These are phyloP conservation scores for Hypselothyrea guttata DNA, from an alignment of 2,888 invertebrate species.

Conservation along the genomic window DNA sequence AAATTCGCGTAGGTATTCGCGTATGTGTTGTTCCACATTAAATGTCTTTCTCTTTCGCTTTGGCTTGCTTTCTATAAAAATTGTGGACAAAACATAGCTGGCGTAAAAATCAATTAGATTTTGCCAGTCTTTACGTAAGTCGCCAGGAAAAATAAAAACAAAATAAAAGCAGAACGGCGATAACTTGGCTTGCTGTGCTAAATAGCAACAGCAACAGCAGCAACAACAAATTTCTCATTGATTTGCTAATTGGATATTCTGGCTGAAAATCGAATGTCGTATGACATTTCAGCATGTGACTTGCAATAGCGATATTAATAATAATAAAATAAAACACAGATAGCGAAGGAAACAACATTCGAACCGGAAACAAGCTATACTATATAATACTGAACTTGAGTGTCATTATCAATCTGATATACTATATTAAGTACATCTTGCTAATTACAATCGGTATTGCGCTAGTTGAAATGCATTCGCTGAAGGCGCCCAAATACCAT, in stretches of 20 bases:
- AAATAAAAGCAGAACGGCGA: constrained; percentile 20
- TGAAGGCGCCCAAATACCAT: constrained; percentile 27
- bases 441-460: neutral
- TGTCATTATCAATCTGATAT: constrained; percentile 1
- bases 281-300: constrained; percentile 30
- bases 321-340: constrained; percentile 14
- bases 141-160: constrained; percentile 11
- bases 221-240: constrained; percentile 21
- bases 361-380: constrained; percentile 2
- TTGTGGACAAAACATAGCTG: constrained; percentile 7
- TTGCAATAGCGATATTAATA: constrained; percentile 19
- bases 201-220: constrained; percentile 21
- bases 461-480: too few relatives aligned
- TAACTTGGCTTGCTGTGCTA: constrained; percentile 17
- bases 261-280: constrained; percentile 34
- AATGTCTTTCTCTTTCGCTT: constrained; percentile 23
- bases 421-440: neutral
- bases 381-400: neutral
- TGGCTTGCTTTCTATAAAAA: constrained; percentile 18
- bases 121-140: constrained; percentile 34
- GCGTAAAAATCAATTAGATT: constrained; percentile 34
- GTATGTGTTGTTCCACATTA: constrained; percentile 19
- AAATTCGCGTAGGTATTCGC: neutral
- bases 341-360: constrained; percentile 7
- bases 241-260: constrained; percentile 36